phyloP scores from a whole-genome alignment of 2,888 invertebrate genomes.

The Apamea crenata region DNA sequence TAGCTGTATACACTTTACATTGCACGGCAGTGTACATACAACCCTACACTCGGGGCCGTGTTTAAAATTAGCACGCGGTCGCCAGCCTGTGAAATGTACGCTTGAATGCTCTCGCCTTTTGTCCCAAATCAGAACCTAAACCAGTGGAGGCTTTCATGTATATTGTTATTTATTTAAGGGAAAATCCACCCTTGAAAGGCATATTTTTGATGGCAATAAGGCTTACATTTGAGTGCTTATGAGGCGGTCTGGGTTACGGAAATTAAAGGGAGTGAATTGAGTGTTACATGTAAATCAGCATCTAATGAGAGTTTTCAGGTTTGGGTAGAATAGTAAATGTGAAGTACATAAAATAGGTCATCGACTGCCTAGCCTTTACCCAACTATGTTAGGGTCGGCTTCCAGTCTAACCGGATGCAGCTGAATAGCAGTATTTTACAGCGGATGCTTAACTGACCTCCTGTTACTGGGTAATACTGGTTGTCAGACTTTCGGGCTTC shows the following conservation, averaged over 20 bases:
- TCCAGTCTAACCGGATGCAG: background rate
- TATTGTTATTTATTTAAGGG: conserved; percentile 61
- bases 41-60: conserved; percentile 54
- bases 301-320: background rate
- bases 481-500: background rate
- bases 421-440: background rate
- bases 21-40: conserved; percentile 55
- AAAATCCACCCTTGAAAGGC: conserved; percentile 32
- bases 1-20: conserved; percentile 38
- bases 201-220: conserved; percentile 43
- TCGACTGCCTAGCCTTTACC: background rate
- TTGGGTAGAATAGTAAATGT: background rate
- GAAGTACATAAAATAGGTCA: background rate
- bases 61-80: conserved; percentile 78
- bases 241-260: conserved; percentile 9
- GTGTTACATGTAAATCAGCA: background rate
- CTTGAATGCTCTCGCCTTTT: conserved; percentile 76
- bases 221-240: conserved; percentile 30
- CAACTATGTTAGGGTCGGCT: background rate
- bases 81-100: conserved; percentile 72
- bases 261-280: conserved; percentile 32
- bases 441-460: background rate
- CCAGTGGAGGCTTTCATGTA: conserved; percentile 64
- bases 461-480: background rate
- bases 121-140: conserved; percentile 76